Base-by-base conservation (phyloP, 2,797 vertebrate genomes). In the Denticeps clupeoides region DNA sequence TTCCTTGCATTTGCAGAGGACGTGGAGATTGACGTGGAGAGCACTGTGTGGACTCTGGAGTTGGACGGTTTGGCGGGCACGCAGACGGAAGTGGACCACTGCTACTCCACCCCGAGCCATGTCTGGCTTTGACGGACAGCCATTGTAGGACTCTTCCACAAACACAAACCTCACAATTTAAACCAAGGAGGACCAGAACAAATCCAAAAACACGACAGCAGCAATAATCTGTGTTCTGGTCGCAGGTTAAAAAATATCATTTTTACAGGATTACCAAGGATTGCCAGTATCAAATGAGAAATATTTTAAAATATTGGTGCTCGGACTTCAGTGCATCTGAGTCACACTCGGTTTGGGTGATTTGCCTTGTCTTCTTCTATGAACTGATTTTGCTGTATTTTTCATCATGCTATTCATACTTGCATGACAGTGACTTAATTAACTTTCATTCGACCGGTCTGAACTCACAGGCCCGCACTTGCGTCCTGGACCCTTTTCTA, bases 1-100 rank as follows among this genome's bases (percentile, higher is more conserved):
- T 22, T 6, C 1, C n/a, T 1, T 37, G 1, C 38, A 35, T 2
- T 69, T 62, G 13, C 83, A 94, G 91, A 96, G 69, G 92, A 97
- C 3, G 79, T 82, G 1, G 90, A 94, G 66, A 79, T 93, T 23
- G 90, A 95, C 1, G 90, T 93, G 70, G 89, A 97, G 23, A 83
- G 85, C 31, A 65, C 78, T 9, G 82, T 86, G 62, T 89, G 80
- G 5, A 82, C 79, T 19, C 55, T 79, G 45, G 82, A 86, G 64
- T 69, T 78, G 3, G 88, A 91, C 9, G 70, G 81, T 57, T 78
- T 88, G 63, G 72, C 66, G 3, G 47, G 73, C 7, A 71, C 86
- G 1, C 73, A 82, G 40, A 35, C 73, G 0, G 80, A 74, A 2
- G 84, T 65, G 15, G 92, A 97, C 55, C 93, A 94, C 81, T 90